Conservation (phyloP, 2,113 vertebrate genomes). For the Ailurus styani region DNA sequence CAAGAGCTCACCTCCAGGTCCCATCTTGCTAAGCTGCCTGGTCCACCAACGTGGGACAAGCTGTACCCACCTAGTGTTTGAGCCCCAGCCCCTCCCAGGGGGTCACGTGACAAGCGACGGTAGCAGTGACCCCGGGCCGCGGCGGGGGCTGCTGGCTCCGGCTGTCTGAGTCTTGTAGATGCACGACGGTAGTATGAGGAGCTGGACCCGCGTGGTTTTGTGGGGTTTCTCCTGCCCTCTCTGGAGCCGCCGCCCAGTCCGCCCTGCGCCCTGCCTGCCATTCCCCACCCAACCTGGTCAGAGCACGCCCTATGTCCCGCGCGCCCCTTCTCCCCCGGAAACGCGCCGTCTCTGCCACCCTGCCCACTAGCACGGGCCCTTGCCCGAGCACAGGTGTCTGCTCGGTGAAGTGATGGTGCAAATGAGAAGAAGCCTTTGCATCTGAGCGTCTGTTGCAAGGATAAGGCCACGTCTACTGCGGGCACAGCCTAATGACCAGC, state of each 20-base stretch:
- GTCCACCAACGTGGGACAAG: neutral
- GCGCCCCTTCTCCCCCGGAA: neutral
- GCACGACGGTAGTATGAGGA: neutral
- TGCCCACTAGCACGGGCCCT: no score
- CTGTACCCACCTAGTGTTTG: neutral
- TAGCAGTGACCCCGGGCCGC: fast-evolving
- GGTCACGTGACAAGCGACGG: neutral
- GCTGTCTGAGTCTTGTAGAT: neutral
- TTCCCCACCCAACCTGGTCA: neutral
- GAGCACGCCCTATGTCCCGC: neutral
- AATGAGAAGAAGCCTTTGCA: fast-evolving
- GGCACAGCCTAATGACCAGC: fast-evolving
- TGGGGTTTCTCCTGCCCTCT: neutral
- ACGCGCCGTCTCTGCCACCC: neutral
- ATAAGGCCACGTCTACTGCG: fast-evolving
- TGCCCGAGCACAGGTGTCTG: fast-evolving
- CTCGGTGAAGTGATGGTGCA: fast-evolving
- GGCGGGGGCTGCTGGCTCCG: neutral
- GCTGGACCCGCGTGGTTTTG: fast-evolving
- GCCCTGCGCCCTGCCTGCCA: fast-evolving
- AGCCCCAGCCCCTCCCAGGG: neutral
- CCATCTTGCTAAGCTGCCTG: neutral
- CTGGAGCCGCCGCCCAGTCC: neutral
- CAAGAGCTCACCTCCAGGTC: neutral
- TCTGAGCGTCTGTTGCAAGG: neutral